These are phyloP conservation scores for Gambelia wislizenii DNA, from an alignment of 2,797 vertebrate species.

Conservation along the genomic window DNA sequence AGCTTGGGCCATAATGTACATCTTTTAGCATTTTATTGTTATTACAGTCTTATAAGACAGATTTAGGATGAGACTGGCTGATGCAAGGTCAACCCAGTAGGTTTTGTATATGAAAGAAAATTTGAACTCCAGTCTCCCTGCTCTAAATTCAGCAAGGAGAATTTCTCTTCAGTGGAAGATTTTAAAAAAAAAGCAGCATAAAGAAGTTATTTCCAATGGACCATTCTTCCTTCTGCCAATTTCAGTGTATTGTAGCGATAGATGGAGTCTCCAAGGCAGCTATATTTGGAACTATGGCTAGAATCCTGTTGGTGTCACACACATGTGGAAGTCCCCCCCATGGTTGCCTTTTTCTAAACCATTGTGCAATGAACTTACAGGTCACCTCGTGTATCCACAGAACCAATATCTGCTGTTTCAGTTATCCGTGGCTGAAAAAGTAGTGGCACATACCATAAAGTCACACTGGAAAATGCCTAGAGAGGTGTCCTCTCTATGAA, in stretches of 20 bases:
- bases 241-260: background rate
- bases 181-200: background rate
- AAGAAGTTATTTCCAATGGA: background rate
- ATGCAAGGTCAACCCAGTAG: background rate
- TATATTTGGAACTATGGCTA: too few relatives aligned
- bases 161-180: background rate
- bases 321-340: too few relatives aligned
- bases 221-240: background rate
- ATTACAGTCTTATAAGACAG: background rate
- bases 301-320: background rate
- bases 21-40: background rate
- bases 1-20: background rate
- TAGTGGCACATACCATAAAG: too few relatives aligned
- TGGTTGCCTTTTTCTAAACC: too few relatives aligned
- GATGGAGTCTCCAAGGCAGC: background rate
- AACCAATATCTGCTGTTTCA: too few relatives aligned
- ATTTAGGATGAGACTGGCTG: background rate
- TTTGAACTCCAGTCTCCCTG: background rate
- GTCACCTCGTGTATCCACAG: too few relatives aligned
- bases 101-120: background rate
- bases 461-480: too few relatives aligned
- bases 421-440: too few relatives aligned
- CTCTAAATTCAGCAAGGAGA: background rate
- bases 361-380: too few relatives aligned
- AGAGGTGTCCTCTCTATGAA: too few relatives aligned